A percentile compares a stretch with the other conserved stretches of the same genome.
phyloP scores from a whole-genome alignment of 35 echinoderm and acorn worm genomes.

The Lytechinus pictus region DNA sequence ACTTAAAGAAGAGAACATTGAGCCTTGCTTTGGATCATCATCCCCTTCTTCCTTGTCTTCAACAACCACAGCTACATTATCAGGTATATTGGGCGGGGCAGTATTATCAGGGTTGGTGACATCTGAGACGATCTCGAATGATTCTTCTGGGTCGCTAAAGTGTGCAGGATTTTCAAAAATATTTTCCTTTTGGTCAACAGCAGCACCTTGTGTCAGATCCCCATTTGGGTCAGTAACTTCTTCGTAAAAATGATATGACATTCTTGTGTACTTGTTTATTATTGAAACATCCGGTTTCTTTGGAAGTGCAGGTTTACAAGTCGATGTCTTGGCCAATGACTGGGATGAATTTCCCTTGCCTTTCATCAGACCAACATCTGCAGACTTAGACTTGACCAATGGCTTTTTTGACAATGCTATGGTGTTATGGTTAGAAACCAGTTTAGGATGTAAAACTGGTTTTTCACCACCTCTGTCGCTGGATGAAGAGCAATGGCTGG shows the following conservation, averaged over 20 bases:
- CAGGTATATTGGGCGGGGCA: background rate
- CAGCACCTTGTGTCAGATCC: background rate
- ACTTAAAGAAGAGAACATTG: slow-evolving; percentile 21
- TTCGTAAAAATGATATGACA: slow-evolving; percentile 27
- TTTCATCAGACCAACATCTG: background rate
- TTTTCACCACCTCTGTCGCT: background rate
- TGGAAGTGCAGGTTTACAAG: slow-evolving; percentile 26
- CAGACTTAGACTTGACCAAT: background rate
- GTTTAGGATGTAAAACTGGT: background rate
- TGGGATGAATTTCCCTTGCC: background rate
- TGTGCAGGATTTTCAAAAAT: slow-evolving; percentile 41
- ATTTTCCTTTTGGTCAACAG: background rate
- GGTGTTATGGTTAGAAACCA: background rate
- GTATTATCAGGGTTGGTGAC: background rate
- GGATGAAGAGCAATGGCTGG: background rate
- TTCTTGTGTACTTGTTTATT: background rate
- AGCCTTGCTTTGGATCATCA: background rate
- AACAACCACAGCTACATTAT: slow-evolving; percentile 14
- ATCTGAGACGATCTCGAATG: background rate
- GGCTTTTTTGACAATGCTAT: background rate
- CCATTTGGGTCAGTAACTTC: background rate
- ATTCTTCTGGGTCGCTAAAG: slow-evolving; percentile 30
- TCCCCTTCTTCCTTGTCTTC: slow-evolving; percentile 15
- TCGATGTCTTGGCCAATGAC: background rate
- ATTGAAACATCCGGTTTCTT: slow-evolving; percentile 36